phyloP scores from a whole-genome alignment of 2,113 vertebrate genomes.

The Australoheros scitulus region DNA sequence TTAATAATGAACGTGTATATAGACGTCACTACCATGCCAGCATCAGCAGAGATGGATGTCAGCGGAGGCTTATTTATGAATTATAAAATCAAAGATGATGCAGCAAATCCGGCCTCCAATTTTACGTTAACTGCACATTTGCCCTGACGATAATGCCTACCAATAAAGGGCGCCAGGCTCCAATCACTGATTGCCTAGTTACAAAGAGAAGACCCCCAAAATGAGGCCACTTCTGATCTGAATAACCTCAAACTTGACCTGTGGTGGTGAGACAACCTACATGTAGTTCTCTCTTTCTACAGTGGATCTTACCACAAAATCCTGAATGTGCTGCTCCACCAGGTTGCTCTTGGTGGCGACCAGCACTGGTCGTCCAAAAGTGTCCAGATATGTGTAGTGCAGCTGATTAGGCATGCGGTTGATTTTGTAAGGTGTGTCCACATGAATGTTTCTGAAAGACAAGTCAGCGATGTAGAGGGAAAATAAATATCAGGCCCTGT shows the following conservation, averaged over 20 bases:
- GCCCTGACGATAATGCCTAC: background rate
- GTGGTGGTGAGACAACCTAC: background rate
- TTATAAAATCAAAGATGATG: background rate
- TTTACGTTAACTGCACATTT: background rate
- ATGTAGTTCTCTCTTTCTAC: background rate
- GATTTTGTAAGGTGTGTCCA: constrained; percentile 94
- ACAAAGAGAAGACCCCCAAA: background rate
- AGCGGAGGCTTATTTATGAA: background rate
- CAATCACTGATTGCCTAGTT: background rate
- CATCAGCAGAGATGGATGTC: background rate
- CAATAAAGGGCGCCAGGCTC: background rate
- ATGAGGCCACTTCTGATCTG: background rate
- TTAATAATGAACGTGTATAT: background rate
- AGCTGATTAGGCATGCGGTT: constrained; percentile 87
- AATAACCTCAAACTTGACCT: background rate
- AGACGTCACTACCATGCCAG: background rate
- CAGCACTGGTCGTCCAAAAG: constrained; percentile 94
- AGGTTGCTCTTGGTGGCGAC: constrained; percentile 94
- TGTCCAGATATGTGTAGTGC: constrained; percentile 97
- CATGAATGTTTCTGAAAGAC: constrained; percentile 87
- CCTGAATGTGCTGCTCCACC: constrained; percentile 98
- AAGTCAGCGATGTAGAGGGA: background rate
- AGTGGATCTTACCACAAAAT: constrained; percentile 87
- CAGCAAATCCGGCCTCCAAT: background rate
- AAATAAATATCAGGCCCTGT: background rate